Evolutionary conservation across 37 sponge, comb jelly and placozoan genomes (phyloP).

Genomic region (Aplysina aerophoba): DNA sequence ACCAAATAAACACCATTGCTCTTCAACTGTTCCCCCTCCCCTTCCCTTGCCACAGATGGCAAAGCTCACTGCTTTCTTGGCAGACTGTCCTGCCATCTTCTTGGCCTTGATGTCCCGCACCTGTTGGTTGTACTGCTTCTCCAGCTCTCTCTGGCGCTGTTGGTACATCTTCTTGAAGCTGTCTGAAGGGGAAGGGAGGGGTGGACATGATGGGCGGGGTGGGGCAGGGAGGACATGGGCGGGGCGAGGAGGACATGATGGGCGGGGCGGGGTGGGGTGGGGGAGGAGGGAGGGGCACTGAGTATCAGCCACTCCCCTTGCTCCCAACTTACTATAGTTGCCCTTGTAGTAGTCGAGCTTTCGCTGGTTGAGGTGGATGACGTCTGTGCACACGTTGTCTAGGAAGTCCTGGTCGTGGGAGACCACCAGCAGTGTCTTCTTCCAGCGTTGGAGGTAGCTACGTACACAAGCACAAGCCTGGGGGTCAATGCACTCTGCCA

Average conservation of each 20-base stretch:
- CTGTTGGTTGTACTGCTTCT: slow-evolving; percentile 91
- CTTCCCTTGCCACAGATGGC: not conserved
- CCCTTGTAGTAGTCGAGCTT: slow-evolving; percentile 97
- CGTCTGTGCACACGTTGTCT: slow-evolving; percentile 96
- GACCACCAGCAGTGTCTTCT: slow-evolving; percentile 97
- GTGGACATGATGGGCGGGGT: no score
- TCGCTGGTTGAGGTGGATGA: slow-evolving; percentile 92
- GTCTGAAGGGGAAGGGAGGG: slow-evolving; percentile 45
- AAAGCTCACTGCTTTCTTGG: slow-evolving; percentile 74
- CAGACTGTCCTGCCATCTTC: slow-evolving; percentile 82
- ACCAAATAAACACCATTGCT: not conserved
- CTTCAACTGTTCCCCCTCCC: not conserved
- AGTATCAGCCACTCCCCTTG: not conserved
- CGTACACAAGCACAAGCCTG: no score
- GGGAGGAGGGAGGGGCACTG: not conserved
- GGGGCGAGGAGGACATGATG: no score
- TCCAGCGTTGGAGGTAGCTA: slow-evolving; percentile 96
- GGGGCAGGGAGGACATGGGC: no score
- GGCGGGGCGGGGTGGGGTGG: no score
- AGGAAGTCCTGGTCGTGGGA: slow-evolving; percentile 99
- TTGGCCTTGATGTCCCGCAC: slow-evolving; percentile 67
- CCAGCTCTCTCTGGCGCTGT: slow-evolving; percentile 87
- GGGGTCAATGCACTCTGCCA: no score
- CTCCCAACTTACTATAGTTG: slow-evolving; percentile 86
- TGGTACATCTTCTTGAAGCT: slow-evolving; percentile 97